These are phyloP conservation scores for Flexamia atlantica DNA, from an alignment of 2,888 invertebrate genomes.

Conservation along the genomic window DNA sequence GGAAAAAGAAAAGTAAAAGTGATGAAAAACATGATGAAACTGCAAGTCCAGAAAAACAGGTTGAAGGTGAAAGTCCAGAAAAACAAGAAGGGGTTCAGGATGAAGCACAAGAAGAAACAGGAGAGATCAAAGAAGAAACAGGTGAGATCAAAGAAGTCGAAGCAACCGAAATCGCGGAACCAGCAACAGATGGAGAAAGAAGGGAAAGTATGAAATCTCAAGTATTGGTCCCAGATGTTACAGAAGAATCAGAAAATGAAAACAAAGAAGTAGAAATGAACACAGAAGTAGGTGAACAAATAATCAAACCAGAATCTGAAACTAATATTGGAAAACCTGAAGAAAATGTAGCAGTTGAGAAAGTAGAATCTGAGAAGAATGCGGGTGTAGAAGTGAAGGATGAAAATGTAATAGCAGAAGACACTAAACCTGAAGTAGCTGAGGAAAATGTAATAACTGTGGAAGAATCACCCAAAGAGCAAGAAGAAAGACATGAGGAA, in stretches of 20 bases:
- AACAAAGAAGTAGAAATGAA: not conserved
- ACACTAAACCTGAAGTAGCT: not conserved
- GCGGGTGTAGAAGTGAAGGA: conserved; percentile 11
- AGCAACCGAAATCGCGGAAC: not conserved
- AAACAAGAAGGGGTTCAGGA: not conserved
- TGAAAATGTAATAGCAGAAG: conserved; percentile 39
- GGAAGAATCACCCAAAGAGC: not conserved
- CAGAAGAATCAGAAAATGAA: conserved; percentile 20
- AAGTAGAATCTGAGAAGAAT: not conserved
- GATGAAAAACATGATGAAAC: not conserved
- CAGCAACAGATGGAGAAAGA: not conserved
- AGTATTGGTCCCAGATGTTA: not conserved
- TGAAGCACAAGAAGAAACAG: conserved; percentile 55
- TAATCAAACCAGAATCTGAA: conserved; percentile 11
- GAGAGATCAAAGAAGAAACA: conserved; percentile 62
- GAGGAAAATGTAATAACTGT: conserved; percentile 14
- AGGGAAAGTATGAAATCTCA: not conserved
- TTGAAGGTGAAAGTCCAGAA: not conserved
- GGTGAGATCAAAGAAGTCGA: conserved; percentile 64
- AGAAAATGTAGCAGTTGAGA: not conserved
- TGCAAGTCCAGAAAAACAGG: not conserved
- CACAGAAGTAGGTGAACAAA: not conserved
- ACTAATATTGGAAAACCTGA: not conserved
- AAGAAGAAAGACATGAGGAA: not conserved
- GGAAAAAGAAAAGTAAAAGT: conserved; percentile 5